Evolutionary conservation across 2,888 invertebrate species (phyloP), one percentile per base, ranked within the genome.

Genomic region (Taenaris catops): DNA sequence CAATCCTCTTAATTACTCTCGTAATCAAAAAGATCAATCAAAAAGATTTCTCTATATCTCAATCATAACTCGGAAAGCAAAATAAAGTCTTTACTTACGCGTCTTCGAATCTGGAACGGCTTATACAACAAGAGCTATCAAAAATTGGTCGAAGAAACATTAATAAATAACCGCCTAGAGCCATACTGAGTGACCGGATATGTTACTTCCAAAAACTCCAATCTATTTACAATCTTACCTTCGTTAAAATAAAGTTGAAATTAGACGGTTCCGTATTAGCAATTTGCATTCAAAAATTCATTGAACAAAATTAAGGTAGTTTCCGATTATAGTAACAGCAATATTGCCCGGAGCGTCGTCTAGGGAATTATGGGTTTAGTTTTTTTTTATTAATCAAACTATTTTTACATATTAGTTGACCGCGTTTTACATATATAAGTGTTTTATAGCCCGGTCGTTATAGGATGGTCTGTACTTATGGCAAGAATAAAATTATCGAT

Each of bases 291-390:
- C 64, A 60, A 67, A 68, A 74, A 78, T 73, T 72, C 81, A 80
- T 73, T 80, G 75, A 83, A 70, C 64, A 69, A 78, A 80, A 78
- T 81, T 75, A 73, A 75, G 73, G 76, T 58, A 67, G 75, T 80
- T 76, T 79, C 70, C 76, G 76, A 81, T 78, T 65, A 67, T 41
- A 41, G 41, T 59, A 59, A 64, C 56, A 70, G 71, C 67, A 69
- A 72, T 78, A 80, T 73, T 65, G 81, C 84, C 76, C 51, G 51
- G 40, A 69, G 80, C 66, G 57, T 59, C 58, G 62, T 59, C 60
- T 66, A 60, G 60, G 60, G 61, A 61, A 60, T 65, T 70, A 70
- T 74, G 63, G 63, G 60, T 55, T n/a, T n/a, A n/a, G n/a, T n/a
- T 61, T 69, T 74, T 71, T 72, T 73, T 46, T 53, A 44, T 48